Evolutionary conservation across 2,797 vertebrate species (phyloP), one percentile per base, ranked within the genome.

Genomic region (Alfaro cultratus): DNA sequence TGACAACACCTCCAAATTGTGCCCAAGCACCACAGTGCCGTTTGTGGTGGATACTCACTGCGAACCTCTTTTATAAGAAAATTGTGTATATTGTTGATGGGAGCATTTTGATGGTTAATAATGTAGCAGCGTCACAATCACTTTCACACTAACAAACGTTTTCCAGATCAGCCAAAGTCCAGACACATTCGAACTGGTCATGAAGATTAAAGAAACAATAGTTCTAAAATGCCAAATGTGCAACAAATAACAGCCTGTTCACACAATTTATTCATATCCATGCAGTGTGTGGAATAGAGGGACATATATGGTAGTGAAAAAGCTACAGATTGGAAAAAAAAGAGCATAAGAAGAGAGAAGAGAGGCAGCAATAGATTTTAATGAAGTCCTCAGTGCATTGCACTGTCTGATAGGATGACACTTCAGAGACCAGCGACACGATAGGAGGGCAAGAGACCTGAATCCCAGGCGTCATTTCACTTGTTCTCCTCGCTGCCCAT

Each of bases 341-440:
- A 68, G 31, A 47, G 45, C 64, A 31, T 57, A 34, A 53, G n/a
- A 51, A 51, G 21, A 51, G 60, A 45, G 77, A 34, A 39, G 64
- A 80, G 36, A 29, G 75, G 67, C 34, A 43, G 60, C 82, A 47
- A 73, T 77, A 36, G 77, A 76, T 73, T 87, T 80, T 88, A 88
- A 89, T 82, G 80, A 87, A 87, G 84, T 83, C 78, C 75, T 82
- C 86, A 55, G 79, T 53, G 68, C 39, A 62, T 83, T 26, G 1
- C 46, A 51, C 79, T 60, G 46, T 78, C 81, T 76, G 80, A 82
- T 83, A 51, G 85, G 85, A 85, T 82, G 83, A 83, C 86, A 81
- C 80, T 83, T 68, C 31, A 39, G 86, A 83, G 83, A 79, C 34
- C 21, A 55, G 18, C 36, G n/a, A 55, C 72, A 82, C 41, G 73